phyloP scores from a whole-genome alignment of 2,113 vertebrate genomes.

The Pomatostomus ruficeps region DNA sequence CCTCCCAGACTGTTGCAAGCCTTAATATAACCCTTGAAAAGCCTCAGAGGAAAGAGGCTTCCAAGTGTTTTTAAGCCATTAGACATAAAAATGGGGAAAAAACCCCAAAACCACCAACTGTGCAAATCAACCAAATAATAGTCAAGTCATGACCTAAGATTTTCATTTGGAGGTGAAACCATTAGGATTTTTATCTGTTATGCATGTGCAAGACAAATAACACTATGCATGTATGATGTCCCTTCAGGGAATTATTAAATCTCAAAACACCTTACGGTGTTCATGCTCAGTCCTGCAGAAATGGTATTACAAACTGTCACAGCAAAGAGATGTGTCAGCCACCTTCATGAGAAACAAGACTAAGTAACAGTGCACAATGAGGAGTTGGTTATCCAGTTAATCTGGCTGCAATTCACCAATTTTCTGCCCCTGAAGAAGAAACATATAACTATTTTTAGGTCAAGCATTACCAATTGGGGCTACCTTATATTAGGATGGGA shows the following conservation, averaged over 20 bases:
- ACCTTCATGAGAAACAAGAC: background rate
- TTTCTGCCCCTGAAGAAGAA: constrained; percentile 29
- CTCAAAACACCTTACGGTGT: background rate
- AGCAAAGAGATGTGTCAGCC: background rate
- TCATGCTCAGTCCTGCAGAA: background rate
- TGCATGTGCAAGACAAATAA: background rate
- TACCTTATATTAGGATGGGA: constrained; percentile 32
- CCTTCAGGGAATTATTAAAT: background rate
- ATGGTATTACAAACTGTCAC: background rate
- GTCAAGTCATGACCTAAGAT: background rate
- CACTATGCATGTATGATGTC: no score
- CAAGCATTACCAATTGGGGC: background rate
- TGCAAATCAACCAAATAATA: background rate
- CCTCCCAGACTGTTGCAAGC: background rate
- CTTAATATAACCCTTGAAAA: background rate
- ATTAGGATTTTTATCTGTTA: background rate
- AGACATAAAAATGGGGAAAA: background rate
- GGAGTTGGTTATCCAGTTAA: constrained; percentile 39
- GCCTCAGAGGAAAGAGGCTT: background rate
- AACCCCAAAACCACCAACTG: background rate
- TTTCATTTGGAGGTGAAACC: background rate
- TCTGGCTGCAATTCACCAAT: constrained; percentile 25
- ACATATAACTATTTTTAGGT: background rate
- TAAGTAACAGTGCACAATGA: background rate
- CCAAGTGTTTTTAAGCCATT: background rate